phyloP scores from a whole-genome alignment of 2,113 vertebrate genomes.

The Ochotona princeps region DNA sequence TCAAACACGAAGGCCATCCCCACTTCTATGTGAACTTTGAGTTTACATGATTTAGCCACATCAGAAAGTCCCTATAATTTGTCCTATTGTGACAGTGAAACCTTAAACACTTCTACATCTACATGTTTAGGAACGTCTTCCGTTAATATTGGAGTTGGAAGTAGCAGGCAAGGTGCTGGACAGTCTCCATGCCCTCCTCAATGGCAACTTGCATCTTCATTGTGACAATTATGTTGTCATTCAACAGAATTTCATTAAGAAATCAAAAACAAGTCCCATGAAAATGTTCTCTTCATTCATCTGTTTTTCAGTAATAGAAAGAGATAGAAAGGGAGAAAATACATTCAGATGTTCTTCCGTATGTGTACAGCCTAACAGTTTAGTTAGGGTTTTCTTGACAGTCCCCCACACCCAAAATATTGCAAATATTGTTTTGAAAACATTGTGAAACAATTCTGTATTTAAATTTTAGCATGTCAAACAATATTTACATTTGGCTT shows the following conservation, averaged over 20 bases:
- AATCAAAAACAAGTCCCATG: not conserved
- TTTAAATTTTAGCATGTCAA: slow-evolving; percentile 19
- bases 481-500: not conserved
- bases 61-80: slow-evolving; percentile 21
- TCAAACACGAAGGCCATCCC: not conserved
- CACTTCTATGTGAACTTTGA: not conserved
- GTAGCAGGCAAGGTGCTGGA: not conserved
- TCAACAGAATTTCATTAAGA: not conserved
- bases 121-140: not conserved
- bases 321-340: no score
- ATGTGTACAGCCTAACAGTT: not conserved
- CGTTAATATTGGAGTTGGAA: not conserved
- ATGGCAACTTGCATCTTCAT: not conserved
- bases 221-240: slow-evolving; percentile 9
- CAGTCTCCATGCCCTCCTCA: not conserved
- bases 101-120: not conserved
- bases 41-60: not conserved
- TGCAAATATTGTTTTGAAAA: slow-evolving; percentile 12
- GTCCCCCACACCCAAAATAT: slow-evolving; percentile 43
- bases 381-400: slow-evolving; percentile 2
- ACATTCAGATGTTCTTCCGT: not conserved
- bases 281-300: not conserved
- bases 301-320: not conserved
- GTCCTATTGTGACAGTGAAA: not conserved
- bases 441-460: not conserved